Percentiles rank a stretch among this genome's conserved stretches.
Evolutionary conservation across 2,797 vertebrate species (phyloP).

Genomic region (Chrosomus eos): DNA sequence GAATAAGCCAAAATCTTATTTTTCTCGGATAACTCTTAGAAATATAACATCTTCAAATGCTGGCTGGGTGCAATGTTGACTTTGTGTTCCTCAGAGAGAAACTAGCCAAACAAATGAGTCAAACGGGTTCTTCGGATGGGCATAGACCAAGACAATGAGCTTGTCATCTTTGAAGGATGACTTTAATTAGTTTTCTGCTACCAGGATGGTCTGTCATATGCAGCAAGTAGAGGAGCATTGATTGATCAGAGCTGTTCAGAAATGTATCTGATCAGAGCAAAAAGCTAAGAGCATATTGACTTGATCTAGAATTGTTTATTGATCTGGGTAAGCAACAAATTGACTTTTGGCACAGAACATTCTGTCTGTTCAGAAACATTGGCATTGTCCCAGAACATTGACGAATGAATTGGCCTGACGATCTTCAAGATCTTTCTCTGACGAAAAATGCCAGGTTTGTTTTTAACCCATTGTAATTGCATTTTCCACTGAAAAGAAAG

Average conservation of each 20-base stretch:
- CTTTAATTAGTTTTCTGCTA: conserved; percentile 14
- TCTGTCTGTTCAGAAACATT: neutral
- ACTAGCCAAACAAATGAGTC: conserved; percentile 13
- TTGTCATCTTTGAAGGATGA: conserved; percentile 46
- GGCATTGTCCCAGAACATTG: neutral
- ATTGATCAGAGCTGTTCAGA: neutral
- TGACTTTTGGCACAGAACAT: conserved; percentile 14
- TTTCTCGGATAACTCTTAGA: neutral
- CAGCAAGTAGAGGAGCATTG: neutral
- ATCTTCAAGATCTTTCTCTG: conserved; percentile 23
- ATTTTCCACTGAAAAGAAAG: conserved; percentile 30
- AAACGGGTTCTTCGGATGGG: conserved; percentile 33
- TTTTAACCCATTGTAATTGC: conserved; percentile 48
- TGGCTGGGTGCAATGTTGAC: conserved; percentile 7
- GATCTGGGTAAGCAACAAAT: conserved; percentile 19
- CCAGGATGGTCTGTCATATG: conserved; percentile 2
- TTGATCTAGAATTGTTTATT: conserved; percentile 9
- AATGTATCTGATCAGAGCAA: neutral
- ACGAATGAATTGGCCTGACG: neutral
- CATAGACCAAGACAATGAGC: conserved; percentile 15
- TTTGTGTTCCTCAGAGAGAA: conserved; percentile 17
- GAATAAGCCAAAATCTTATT: neutral
- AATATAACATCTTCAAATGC: conserved; percentile 5
- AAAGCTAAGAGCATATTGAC: conserved; percentile 5
- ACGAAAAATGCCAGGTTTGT: conserved; percentile 33